A percentile compares a stretch with the other conserved stretches of the same genome.
Evolutionary conservation across 30 jellyfish, hydroid and myxozoan species (phyloP).

Genomic region (Hydractinia echinata): DNA sequence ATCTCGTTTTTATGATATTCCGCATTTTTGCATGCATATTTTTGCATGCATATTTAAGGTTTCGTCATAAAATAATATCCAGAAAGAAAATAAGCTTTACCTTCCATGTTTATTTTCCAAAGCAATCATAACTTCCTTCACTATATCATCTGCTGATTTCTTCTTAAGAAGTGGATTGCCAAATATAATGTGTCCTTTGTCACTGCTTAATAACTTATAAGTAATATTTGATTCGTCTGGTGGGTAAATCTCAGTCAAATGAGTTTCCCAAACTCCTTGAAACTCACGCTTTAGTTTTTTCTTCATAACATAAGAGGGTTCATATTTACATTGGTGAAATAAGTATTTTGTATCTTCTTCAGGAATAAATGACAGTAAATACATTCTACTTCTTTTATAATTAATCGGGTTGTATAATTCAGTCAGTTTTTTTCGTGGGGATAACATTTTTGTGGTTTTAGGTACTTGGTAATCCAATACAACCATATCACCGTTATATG

Average conservation of each 20-base stretch:
- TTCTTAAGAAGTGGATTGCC: conserved; percentile 70
- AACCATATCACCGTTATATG: neutral
- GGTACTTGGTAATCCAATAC: conserved; percentile 20
- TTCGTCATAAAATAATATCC: neutral
- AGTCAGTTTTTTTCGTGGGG: neutral
- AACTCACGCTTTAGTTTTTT: conserved; percentile 26
- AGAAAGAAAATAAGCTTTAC: conserved; percentile 37
- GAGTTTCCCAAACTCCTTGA: conserved; percentile 87
- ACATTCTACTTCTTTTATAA: conserved; percentile 32
- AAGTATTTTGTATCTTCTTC: conserved; percentile 44
- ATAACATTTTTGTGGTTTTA: neutral
- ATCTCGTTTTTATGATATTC: no score
- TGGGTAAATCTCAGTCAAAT: conserved; percentile 66
- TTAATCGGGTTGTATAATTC: conserved; percentile 12
- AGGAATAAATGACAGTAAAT: conserved; percentile 52
- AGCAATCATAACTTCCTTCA: conserved; percentile 41
- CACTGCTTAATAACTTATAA: conserved; percentile 7
- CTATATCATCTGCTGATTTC: conserved; percentile 41
- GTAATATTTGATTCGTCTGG: conserved; percentile 57
- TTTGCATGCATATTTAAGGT: no score
- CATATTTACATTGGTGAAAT: conserved; percentile 53
- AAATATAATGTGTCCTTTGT: conserved; percentile 57
- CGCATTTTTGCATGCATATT: no score
- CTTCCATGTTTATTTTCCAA: conserved; percentile 56
- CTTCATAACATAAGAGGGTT: conserved; percentile 56